phyloP scores from a whole-genome alignment of 1,140 invertebrate species.

The Agraylea sexmaculata region DNA sequence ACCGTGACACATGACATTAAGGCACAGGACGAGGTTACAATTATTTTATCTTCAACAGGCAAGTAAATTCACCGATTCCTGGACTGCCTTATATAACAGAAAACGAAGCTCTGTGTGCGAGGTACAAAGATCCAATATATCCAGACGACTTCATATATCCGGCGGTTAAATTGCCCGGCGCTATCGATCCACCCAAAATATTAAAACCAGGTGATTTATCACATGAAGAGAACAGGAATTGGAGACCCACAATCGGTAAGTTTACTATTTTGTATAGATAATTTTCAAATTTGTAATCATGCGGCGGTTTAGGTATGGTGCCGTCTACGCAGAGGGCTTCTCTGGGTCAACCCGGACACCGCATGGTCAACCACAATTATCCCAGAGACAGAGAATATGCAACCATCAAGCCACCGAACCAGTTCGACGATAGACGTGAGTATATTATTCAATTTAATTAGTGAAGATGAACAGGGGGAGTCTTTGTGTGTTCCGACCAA shows the following conservation, averaged over 20 bases:
- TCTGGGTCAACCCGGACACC: slow-evolving; percentile 52
- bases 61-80: slow-evolving; percentile 56
- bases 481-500: too few relatives aligned
- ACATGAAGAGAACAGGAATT: slow-evolving; percentile 53
- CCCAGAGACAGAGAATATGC: slow-evolving; percentile 15
- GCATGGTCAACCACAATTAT: slow-evolving; percentile 47
- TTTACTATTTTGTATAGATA: slow-evolving; percentile 6
- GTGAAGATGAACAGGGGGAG: too few relatives aligned
- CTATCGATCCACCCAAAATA: slow-evolving; percentile 57
- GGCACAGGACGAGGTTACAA: not conserved
- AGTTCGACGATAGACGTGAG: too few relatives aligned
- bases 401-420: slow-evolving; percentile 16
- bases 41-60: slow-evolving; percentile 27
- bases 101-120: slow-evolving; percentile 54
- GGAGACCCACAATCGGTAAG: slow-evolving; percentile 56
- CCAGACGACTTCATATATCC: slow-evolving; percentile 64
- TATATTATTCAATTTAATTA: too few relatives aligned
- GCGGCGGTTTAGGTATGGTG: slow-evolving; percentile 42
- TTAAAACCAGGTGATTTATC: slow-evolving; percentile 71
- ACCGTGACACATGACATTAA: not conserved
- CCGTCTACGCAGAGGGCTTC: slow-evolving; percentile 47
- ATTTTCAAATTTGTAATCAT: slow-evolving; percentile 4
- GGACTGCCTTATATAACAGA: slow-evolving; percentile 46
- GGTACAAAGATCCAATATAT: slow-evolving; percentile 74
- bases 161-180: slow-evolving; percentile 56